These are phyloP conservation scores for Agrotis puta DNA, from an alignment of 2,888 invertebrate species.

Conservation along the genomic window DNA sequence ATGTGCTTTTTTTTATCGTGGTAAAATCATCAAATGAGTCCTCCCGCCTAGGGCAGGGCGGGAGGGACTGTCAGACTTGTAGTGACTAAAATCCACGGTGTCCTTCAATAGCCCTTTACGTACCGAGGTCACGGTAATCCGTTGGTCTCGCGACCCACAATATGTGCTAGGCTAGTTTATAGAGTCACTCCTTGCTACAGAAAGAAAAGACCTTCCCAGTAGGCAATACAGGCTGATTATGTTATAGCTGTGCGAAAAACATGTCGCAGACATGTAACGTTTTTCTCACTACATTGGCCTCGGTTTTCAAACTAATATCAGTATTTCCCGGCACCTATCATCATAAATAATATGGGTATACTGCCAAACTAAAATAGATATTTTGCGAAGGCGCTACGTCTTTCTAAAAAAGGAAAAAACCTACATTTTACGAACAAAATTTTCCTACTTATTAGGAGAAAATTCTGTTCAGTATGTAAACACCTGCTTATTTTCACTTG, in stretches of 20 bases:
- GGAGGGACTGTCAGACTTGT: no score
- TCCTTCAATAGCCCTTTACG: no score
- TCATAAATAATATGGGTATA: slow-evolving; percentile 22
- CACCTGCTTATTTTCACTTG: slow-evolving; percentile 53
- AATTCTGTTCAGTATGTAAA: slow-evolving; percentile 27
- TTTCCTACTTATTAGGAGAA: slow-evolving; percentile 9
- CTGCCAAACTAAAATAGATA: slow-evolving; percentile 15
- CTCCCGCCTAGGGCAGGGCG: no score
- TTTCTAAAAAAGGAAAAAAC: slow-evolving; percentile 15
- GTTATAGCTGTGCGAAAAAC: background rate
- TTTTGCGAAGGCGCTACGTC: slow-evolving; percentile 4
- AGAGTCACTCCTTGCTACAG: background rate
- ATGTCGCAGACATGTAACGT: background rate
- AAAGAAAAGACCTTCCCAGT: background rate
- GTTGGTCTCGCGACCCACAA: no score
- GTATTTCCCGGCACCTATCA: slow-evolving; percentile 17
- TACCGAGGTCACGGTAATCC: no score
- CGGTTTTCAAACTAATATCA: slow-evolving; percentile 4
- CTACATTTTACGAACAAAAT: background rate
- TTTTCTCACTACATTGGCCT: background rate
- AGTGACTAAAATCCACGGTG: no score
- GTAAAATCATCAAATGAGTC: no score
- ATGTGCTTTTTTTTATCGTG: no score
- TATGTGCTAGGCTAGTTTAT: no score
- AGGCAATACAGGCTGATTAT: background rate